phyloP scores from a whole-genome alignment of 92 coral and sea anemone genomes.

The Parazoanthus atlanticus region DNA sequence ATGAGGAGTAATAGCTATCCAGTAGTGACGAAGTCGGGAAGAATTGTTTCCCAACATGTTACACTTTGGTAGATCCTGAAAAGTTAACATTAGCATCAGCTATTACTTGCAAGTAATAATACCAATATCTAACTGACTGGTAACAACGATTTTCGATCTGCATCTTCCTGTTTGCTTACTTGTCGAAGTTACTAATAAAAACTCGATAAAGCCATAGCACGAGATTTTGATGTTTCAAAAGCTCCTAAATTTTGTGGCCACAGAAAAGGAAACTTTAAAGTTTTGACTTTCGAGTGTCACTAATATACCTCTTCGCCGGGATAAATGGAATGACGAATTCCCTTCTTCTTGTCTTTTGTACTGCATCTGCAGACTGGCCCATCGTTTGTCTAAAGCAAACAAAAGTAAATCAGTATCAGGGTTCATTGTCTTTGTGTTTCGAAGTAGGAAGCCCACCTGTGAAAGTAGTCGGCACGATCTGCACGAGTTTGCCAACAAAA shows the following conservation, averaged over 20 bases:
- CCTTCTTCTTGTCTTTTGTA: slow-evolving; percentile 71
- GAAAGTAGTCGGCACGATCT: too few relatives aligned
- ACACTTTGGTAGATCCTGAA: slow-evolving; percentile 65
- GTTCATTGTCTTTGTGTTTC: too few relatives aligned
- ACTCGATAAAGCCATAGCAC: not conserved
- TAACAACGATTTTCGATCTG: not conserved
- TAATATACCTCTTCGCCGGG: slow-evolving; percentile 87
- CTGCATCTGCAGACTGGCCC: slow-evolving; percentile 91
- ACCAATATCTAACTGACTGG: not conserved
- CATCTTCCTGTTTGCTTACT: not conserved
- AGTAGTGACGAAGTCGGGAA: slow-evolving; percentile 77
- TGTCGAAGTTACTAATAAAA: not conserved
- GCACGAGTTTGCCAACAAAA: too few relatives aligned
- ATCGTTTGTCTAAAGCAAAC: slow-evolving; percentile 75
- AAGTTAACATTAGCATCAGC: not conserved
- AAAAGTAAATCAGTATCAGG: not conserved
- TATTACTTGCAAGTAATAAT: not conserved
- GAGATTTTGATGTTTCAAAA: not conserved
- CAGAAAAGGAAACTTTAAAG: not conserved
- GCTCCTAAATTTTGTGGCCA: not conserved
- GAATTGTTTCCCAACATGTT: slow-evolving; percentile 76
- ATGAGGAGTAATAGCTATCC: slow-evolving; percentile 96
- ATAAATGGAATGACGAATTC: slow-evolving; percentile 89
- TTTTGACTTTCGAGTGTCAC: too few relatives aligned
- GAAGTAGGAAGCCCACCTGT: too few relatives aligned